Base-by-base conservation (phyloP, 64 coral and sea anemone species). In the Montipora cactus region DNA sequence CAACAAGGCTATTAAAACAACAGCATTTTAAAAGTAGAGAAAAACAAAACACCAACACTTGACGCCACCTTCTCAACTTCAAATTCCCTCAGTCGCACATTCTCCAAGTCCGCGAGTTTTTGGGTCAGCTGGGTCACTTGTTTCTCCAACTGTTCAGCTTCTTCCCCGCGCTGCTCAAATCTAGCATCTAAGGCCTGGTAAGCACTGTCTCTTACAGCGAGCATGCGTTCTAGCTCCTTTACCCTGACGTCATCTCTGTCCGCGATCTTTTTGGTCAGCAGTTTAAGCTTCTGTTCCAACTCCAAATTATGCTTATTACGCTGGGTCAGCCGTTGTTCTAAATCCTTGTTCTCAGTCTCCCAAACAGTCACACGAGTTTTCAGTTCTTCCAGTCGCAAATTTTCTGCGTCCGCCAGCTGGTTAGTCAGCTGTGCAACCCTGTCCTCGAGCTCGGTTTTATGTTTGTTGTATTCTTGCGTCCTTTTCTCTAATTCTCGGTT, bases 111-210 rank as follows among this genome's bases (percentile, higher is more conserved):
- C 18, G 93, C 93, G 18, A 92, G 69, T 78, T 97, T 87, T 61
- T 97, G 91, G 77, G 96, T 97, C 93, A 97, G 93, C 96, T 91
- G 89, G n/a, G 74, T 75, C 22, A 95, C 62, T 78, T 95, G 93
- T 70, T 97, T 86, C 15, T 95, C 87, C 10, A 97, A 84, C 12
- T 89, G 64, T n/a, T 9, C 59, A 76, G 91, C 94, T 79, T 93
- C 75, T 46, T 93, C 77, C 7, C 62, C 82, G 64, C 82, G 82
- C 62, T 71, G 45, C 18, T 86, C 82, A 47, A 86, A 71, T 50
- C 82, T 86, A 1, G 19, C 46, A 8, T 86, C 66, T 13, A 86
- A 66, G 61, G 82, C 82, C 82, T 86, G 62, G 64, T 86, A 86
- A 6, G 82, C 82, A 50, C 77, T 93, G 50, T 88, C 92, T 74